Conservation (phyloP, 2,797 vertebrate species). For the Muraenolepis orangiensis region DNA sequence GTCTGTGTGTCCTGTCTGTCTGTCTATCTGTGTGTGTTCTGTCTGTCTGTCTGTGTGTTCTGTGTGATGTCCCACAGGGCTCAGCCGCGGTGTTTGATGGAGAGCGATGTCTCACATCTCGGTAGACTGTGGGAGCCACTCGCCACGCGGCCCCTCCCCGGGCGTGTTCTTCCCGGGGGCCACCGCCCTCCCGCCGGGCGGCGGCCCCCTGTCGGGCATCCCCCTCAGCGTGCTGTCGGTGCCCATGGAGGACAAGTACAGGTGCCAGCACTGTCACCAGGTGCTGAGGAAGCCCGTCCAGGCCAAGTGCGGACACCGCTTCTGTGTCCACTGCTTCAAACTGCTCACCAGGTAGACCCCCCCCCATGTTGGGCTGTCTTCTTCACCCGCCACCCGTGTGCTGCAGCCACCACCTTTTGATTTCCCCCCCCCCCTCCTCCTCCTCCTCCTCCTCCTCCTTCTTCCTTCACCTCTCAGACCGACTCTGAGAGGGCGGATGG, state of each 20-base stretch:
- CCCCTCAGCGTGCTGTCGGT: constrained; percentile 86
- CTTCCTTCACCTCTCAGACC: no score
- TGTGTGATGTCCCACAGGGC: constrained; percentile 45
- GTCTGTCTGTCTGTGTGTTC: constrained; percentile 16
- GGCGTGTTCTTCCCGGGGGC: no score
- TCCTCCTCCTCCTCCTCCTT: not conserved
- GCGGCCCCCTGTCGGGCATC: constrained; percentile 84
- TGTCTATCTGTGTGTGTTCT: constrained; percentile 5
- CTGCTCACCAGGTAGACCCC: constrained; percentile 86
- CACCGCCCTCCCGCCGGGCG: not conserved
- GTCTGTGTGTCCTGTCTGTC: not conserved
- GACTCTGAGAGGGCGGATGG: no score
- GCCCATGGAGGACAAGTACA: constrained; percentile 90
- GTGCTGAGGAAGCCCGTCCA: constrained; percentile 90
- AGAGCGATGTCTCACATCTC: constrained; percentile 83
- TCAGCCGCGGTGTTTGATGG: constrained; percentile 51
- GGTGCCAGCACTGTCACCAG: constrained; percentile 89
- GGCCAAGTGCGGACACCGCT: constrained; percentile 95
- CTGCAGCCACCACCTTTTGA: not conserved
- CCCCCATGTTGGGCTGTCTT: not conserved
- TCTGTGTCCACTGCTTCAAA: constrained; percentile 88
- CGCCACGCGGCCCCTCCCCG: constrained; percentile 83
- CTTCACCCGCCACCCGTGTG: not conserved
- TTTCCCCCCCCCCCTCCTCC: not conserved
- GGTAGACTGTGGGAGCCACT: constrained; percentile 74